Conservation (phyloP, 2,797 vertebrate genomes). For the Odontamblyopus lacepedii region DNA sequence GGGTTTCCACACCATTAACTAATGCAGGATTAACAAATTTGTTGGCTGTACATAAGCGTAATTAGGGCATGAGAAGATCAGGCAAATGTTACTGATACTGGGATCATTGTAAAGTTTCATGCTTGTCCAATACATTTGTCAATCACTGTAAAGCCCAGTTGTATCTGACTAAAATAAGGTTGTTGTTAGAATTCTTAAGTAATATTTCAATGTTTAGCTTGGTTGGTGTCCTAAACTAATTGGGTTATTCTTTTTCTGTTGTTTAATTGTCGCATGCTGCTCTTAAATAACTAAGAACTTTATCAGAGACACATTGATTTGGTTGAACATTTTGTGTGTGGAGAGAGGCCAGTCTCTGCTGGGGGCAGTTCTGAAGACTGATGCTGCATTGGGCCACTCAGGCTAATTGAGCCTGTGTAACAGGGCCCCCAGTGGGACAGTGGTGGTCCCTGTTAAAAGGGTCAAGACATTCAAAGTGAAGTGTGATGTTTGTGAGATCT, state of each 20-base stretch:
- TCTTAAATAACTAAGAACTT: constrained; percentile 10
- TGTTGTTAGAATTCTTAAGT: neutral
- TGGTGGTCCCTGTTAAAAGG: constrained; percentile 54
- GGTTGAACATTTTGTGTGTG: constrained; percentile 3
- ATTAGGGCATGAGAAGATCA: constrained; percentile 24
- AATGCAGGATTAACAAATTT: constrained; percentile 2
- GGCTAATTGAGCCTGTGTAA: constrained; percentile 63
- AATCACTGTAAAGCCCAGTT: neutral
- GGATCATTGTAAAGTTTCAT: neutral
- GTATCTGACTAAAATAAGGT: neutral
- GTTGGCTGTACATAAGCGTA: constrained; percentile 1
- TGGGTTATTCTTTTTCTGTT: neutral
- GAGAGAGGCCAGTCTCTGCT: constrained; percentile 36
- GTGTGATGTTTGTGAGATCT: constrained; percentile 31
- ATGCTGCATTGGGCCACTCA: constrained; percentile 41
- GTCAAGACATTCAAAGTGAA: constrained; percentile 60
- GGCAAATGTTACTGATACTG: constrained; percentile 5
- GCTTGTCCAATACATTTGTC: neutral
- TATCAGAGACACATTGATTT: constrained; percentile 18
- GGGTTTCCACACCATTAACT: constrained; percentile 20
- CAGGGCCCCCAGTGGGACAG: constrained; percentile 41
- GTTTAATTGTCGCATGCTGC: neutral
- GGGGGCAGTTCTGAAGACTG: constrained; percentile 21
- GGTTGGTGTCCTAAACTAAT: neutral
- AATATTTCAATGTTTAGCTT: neutral